phyloP scores from a whole-genome alignment of 2,797 vertebrate species.

The Erpetoichthys calabaricus region DNA sequence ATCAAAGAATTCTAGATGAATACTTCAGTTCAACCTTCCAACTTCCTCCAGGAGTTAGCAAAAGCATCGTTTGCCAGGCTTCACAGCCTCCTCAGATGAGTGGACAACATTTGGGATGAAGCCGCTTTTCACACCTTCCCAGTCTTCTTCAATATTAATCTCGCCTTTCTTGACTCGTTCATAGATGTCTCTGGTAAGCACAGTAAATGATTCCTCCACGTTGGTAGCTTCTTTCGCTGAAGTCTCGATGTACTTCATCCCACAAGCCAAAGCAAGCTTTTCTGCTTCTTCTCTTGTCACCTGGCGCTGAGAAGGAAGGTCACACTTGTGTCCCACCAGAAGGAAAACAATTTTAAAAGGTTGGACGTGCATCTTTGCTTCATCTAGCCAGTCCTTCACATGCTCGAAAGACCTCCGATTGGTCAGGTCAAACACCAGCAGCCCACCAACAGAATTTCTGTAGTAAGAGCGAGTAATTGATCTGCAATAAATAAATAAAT shows the following conservation, averaged over 20 bases:
- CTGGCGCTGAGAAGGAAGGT: constrained; percentile 46
- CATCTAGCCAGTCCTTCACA: constrained; percentile 55
- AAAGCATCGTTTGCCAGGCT: constrained; percentile 44
- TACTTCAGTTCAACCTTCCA: too few species aligned
- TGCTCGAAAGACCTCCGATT: constrained; percentile 58
- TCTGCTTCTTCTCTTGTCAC: constrained; percentile 57
- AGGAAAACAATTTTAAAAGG: constrained; percentile 57
- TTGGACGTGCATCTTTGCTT: constrained; percentile 52
- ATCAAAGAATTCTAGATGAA: too few species aligned
- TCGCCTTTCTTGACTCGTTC: constrained; percentile 59
- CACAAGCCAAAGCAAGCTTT: constrained; percentile 45
- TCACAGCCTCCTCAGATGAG: constrained; percentile 58
- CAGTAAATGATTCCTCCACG: constrained; percentile 57
- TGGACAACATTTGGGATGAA: constrained; percentile 59
- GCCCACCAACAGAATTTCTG: constrained; percentile 57
- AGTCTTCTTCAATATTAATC: constrained; percentile 56
- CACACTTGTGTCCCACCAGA: constrained; percentile 59
- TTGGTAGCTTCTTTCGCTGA: constrained; percentile 57
- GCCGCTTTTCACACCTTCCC: constrained; percentile 62
- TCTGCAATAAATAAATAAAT: constrained; percentile 21
- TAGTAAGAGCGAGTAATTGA: constrained; percentile 64
- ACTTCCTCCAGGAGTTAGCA: constrained; percentile 31
- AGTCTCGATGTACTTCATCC: constrained; percentile 61
- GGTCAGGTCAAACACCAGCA: constrained; percentile 59
- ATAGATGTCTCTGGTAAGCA: constrained; percentile 57